Percentiles rank a stretch among this genome's conserved stretches.
Conservation (phyloP, 1,140 invertebrate genomes). For the Drosophila triauraria region DNA sequence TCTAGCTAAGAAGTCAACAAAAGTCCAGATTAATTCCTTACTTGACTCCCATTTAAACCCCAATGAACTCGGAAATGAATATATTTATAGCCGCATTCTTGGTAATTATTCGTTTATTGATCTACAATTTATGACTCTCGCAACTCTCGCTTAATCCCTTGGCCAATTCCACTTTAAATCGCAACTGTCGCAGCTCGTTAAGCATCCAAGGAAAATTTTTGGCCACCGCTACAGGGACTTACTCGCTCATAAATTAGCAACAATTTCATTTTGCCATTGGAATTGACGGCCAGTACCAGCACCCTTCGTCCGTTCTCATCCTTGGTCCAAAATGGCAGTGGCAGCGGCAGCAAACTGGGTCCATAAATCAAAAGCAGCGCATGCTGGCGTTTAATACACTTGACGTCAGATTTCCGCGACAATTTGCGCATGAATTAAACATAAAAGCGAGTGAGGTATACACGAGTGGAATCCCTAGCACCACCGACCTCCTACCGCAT, state of each 20-base stretch:
- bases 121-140: conserved; percentile 28
- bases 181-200: conserved; percentile 63
- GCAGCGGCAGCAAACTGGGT: conserved; percentile 60
- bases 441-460: conserved; percentile 73
- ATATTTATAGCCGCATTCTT: too few species aligned
- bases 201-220: conserved; percentile 49
- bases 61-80: too few species aligned
- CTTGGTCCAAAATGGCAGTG: conserved; percentile 45
- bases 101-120: conserved; percentile 26
- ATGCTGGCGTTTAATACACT: conserved; percentile 76
- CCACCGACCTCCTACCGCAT: neutral
- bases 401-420: conserved; percentile 83
- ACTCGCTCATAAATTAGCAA: conserved; percentile 74
- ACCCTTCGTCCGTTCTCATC: conserved; percentile 23
- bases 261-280: conserved; percentile 78
- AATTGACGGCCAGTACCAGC: conserved; percentile 65
- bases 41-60: too few species aligned
- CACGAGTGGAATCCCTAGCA: conserved; percentile 41
- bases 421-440: conserved; percentile 84
- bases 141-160: conserved; percentile 25
- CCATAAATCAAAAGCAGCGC: conserved; percentile 82
- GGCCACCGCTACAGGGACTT: conserved; percentile 27
- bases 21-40: too few species aligned
- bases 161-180: conserved; percentile 18
- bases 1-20: too few species aligned